Percentiles rank a stretch among this genome's conserved stretches.
Conservation (phyloP, 2,113 vertebrate genomes). For the Poecilia latipinna region DNA sequence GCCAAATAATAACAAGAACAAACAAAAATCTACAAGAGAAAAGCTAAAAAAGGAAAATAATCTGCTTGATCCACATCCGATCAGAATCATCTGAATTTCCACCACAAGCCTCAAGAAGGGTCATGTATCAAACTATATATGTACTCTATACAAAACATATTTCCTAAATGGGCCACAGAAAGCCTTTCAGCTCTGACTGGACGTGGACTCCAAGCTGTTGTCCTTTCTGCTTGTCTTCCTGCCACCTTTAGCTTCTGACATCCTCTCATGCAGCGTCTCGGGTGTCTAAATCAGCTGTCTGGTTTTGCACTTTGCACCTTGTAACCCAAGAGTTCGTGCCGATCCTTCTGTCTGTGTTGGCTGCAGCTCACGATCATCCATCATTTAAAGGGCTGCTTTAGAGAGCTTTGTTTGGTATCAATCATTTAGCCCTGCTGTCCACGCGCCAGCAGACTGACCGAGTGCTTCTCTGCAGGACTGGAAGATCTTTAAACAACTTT, state of each 20-base stretch:
- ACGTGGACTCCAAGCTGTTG: neutral
- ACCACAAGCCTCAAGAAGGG: neutral
- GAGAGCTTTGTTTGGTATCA: slow-evolving; percentile 64
- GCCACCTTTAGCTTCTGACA: neutral
- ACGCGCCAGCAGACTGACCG: slow-evolving; percentile 11
- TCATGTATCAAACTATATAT: neutral
- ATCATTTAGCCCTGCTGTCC: slow-evolving; percentile 49
- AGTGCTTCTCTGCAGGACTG: neutral
- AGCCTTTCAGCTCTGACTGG: neutral
- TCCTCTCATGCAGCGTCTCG: slow-evolving; percentile 26
- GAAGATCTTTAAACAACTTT: neutral
- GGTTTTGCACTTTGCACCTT: slow-evolving; percentile 56
- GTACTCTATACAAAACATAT: neutral
- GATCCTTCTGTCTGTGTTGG: neutral
- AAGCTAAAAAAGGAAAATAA: neutral
- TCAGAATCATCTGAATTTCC: too few relatives aligned
- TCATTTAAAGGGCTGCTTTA: slow-evolving; percentile 53
- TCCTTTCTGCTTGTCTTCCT: slow-evolving; percentile 4
- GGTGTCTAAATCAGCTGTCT: slow-evolving; percentile 45
- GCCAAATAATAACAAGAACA: too few relatives aligned
- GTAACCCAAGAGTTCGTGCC: slow-evolving; percentile 43
- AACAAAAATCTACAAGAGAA: neutral
- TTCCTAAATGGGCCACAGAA: neutral
- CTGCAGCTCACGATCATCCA: slow-evolving; percentile 38
- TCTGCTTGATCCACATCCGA: neutral